Conservation (phyloP, 2,888 invertebrate species). For the Sepiola atlantica region DNA sequence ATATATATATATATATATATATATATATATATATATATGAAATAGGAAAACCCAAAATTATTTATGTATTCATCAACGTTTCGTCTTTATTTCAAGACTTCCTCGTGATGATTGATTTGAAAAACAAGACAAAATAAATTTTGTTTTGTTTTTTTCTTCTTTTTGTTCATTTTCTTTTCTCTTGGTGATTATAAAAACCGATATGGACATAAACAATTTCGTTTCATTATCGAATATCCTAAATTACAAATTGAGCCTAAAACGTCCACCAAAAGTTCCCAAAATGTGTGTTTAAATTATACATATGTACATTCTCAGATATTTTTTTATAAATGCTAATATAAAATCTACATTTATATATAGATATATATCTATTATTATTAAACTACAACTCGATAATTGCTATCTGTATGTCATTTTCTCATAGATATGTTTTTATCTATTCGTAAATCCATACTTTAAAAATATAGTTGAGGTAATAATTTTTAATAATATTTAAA, state of each 20-base stretch:
- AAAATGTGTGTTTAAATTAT: background rate
- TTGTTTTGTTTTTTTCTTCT: too few relatives aligned
- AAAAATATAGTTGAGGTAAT: constrained; percentile 19
- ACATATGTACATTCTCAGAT: background rate
- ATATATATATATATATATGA: too few relatives aligned
- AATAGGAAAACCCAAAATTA: too few relatives aligned
- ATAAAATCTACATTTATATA: background rate
- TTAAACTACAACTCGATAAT: background rate
- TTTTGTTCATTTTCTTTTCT: too few relatives aligned
- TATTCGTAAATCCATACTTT: background rate
- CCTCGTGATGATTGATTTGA: too few relatives aligned
- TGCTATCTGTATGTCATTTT: background rate
- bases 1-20: too few relatives aligned
- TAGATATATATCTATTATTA: background rate
- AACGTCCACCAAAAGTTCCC: background rate
- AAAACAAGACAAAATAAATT: too few relatives aligned
- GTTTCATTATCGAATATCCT: too few relatives aligned
- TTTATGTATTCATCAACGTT: too few relatives aligned
- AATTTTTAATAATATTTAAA: background rate
- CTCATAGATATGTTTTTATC: background rate
- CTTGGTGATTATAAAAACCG: background rate
- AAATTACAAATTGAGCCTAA: background rate
- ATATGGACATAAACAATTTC: background rate
- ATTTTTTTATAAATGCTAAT: background rate
- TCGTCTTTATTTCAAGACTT: too few relatives aligned